These are phyloP conservation scores for Aplysia californica DNA, from an alignment of 1,140 invertebrate species.

Conservation along the genomic window DNA sequence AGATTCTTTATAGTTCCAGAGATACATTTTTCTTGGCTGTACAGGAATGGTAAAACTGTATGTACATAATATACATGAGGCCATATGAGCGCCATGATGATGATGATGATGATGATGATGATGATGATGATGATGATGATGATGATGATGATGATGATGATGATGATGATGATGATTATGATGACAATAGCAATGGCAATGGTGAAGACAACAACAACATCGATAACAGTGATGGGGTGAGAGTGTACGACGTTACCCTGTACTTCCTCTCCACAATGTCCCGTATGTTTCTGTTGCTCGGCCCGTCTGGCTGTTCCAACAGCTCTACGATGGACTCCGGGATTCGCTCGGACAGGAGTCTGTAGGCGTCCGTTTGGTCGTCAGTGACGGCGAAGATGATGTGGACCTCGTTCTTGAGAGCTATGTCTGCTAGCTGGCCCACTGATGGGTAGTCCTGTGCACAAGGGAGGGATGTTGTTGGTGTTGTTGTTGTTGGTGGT, in stretches of 20 bases:
- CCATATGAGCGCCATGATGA: too few relatives aligned
- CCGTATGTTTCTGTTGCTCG: not conserved
- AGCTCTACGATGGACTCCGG: conserved; percentile 57
- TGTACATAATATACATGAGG: not conserved
- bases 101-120: not conserved
- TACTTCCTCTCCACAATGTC: conserved; percentile 22
- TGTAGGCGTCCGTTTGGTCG: conserved; percentile 17
- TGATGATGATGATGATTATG: too few relatives aligned
- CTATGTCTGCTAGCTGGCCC: conserved; percentile 84
- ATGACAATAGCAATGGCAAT: too few relatives aligned
- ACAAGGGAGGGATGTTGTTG: too few relatives aligned
- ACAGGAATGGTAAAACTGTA: too few relatives aligned
- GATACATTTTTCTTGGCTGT: too few relatives aligned
- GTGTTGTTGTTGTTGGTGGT: too few relatives aligned
- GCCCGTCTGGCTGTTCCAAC: not conserved
- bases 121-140: not conserved
- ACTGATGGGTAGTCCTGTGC: conserved; percentile 95
- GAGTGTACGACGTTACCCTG: not conserved
- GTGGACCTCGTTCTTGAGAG: conserved; percentile 93
- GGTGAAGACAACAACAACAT: too few relatives aligned
- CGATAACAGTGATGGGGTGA: too few relatives aligned
- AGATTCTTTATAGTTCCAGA: too few relatives aligned
- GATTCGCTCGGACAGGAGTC: conserved; percentile 6
- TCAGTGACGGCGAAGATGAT: conserved; percentile 91
- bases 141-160: too few relatives aligned